Evolutionary conservation across 1,140 invertebrate species (phyloP).

Genomic region (Cheumatopsyche charites): DNA sequence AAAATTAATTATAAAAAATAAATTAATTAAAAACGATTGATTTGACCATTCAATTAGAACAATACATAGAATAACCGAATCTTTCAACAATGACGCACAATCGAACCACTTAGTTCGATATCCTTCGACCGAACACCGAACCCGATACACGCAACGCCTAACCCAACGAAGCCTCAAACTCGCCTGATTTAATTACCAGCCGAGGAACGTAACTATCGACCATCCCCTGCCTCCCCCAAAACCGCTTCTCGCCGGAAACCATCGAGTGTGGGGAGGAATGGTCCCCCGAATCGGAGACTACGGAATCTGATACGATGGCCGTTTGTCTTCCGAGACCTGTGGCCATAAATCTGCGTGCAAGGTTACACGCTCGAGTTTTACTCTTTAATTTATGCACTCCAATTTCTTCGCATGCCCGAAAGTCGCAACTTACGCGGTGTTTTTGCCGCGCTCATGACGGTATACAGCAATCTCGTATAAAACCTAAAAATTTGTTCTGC

Average conservation of each 20-base stretch:
- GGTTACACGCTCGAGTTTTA: conserved; percentile 28
- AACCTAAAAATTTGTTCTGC: too few relatives aligned
- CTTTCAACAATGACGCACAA: too few relatives aligned
- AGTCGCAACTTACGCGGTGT: background rate
- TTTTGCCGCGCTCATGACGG: too few relatives aligned
- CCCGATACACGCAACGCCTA: too few relatives aligned
- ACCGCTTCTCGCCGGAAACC: too few relatives aligned
- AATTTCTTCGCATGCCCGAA: conserved; percentile 30
- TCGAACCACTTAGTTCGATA: too few relatives aligned
- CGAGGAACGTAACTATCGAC: background rate
- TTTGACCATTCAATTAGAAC: too few relatives aligned
- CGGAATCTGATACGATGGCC: conserved; percentile 30
- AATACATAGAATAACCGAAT: too few relatives aligned
- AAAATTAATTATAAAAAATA: too few relatives aligned
- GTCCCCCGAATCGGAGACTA: background rate
- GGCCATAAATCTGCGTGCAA: conserved; percentile 32
- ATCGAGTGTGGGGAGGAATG: background rate
- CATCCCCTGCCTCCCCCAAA: background rate
- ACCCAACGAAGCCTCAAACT: conserved; percentile 17
- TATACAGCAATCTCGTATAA: too few relatives aligned
- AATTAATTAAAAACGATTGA: too few relatives aligned
- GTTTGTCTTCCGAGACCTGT: conserved; percentile 30
- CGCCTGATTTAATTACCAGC: conserved; percentile 29
- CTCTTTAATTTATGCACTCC: conserved; percentile 34
- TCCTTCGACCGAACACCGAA: too few relatives aligned